phyloP scores from a whole-genome alignment of 2,113 vertebrate genomes.

The Corydoras sp. region DNA sequence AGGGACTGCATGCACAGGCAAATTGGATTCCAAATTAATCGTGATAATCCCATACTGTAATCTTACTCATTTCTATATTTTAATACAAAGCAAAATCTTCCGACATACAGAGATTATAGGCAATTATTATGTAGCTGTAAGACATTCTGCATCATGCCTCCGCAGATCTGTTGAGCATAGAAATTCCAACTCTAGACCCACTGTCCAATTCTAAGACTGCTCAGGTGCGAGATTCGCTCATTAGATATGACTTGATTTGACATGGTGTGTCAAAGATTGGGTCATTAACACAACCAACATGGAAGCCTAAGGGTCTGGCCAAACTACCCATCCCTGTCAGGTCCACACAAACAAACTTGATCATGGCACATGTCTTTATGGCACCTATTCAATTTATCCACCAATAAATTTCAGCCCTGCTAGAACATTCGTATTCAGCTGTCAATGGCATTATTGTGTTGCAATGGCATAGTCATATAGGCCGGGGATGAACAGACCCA shows the following conservation, averaged over 20 bases:
- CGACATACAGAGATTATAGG: constrained; percentile 9
- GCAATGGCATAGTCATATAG: no score
- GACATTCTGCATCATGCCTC: background rate
- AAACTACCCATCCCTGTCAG: no score
- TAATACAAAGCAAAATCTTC: no score
- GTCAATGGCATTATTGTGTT: no score
- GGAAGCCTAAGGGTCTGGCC: constrained; percentile 24
- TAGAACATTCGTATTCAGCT: no score
- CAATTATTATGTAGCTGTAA: constrained; percentile 32
- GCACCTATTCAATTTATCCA: no score
- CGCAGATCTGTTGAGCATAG: background rate
- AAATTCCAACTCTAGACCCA: no score
- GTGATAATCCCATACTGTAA: background rate
- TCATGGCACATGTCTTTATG: no score
- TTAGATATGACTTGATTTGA: constrained; percentile 52
- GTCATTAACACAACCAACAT: constrained; percentile 45
- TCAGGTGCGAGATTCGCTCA: constrained; percentile 20
- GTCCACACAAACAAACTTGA: no score
- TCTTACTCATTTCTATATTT: background rate
- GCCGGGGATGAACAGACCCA: no score
- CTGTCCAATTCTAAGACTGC: no score
- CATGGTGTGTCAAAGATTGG: constrained; percentile 49
- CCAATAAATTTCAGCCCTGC: no score
- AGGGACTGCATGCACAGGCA: background rate
- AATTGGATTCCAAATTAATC: background rate